These are phyloP conservation scores for Caenorhabditis imperialis DNA, from an alignment of 2,888 invertebrate species.

Conservation along the genomic window DNA sequence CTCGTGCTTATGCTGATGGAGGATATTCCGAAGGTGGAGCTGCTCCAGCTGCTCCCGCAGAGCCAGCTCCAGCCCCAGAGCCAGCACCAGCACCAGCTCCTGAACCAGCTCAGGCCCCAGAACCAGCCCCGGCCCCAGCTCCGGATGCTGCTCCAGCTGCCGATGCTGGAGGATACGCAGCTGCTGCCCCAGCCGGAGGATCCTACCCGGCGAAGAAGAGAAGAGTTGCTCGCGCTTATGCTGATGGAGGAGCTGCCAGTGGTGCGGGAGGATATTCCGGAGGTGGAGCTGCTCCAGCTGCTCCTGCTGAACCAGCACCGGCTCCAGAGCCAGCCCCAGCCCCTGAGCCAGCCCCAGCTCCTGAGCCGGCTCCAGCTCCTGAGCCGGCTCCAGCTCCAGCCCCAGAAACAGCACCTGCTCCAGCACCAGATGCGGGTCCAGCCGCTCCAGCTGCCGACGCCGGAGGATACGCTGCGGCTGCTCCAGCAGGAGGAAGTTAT, in stretches of 20 bases:
- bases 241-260: conserved; percentile 6
- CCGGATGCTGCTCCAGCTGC: no score
- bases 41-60: no score
- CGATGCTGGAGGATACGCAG: conserved; percentile 1
- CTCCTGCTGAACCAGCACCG: background rate
- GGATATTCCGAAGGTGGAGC: no score
- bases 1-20: conserved; percentile 14
- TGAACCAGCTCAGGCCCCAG: conserved; percentile 10
- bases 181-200: no score
- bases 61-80: no score
- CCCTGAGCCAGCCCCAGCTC: conserved; percentile 13
- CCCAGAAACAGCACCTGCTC: background rate
- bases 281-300: background rate
- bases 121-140: no score
- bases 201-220: conserved; percentile 6
- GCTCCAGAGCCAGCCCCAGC: no score
- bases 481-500: conserved; percentile 21
- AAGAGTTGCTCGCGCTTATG: background rate
- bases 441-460: conserved; percentile 8
- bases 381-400: conserved; percentile 5
- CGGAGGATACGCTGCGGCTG: conserved; percentile 13
- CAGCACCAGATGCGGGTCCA: no score
- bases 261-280: no score
- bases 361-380: conserved; percentile 15
- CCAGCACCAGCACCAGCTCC: conserved; percentile 14